phyloP scores from a whole-genome alignment of 2,113 vertebrate genomes.

The Malurus alboscapulatus region DNA sequence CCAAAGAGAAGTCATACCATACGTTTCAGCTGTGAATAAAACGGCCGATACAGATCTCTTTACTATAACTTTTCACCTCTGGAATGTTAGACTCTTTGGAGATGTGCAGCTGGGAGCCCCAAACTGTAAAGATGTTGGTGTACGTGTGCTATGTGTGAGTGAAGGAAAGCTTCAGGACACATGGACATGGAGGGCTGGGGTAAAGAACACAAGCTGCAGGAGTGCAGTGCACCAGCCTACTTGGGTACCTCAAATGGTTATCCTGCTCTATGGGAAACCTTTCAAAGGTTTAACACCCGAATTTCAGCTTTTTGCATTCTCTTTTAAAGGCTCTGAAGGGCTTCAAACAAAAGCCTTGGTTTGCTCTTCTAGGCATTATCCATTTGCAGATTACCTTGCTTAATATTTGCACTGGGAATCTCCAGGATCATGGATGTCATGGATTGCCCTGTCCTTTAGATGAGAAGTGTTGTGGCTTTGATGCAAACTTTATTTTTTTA shows the following conservation, averaged over 20 bases:
- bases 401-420: background rate
- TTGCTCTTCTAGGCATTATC: background rate
- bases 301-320: background rate
- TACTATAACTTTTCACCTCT: background rate
- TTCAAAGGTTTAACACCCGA: background rate
- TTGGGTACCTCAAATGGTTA: background rate
- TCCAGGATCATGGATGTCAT: background rate
- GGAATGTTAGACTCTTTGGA: background rate
- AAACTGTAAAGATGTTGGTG: background rate
- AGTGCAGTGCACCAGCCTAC: background rate
- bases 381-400: background rate
- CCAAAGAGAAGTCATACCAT: background rate
- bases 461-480: background rate
- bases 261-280: background rate
- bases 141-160: rapidly evolving
- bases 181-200: rapidly evolving
- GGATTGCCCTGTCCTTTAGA: background rate
- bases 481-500: background rate
- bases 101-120: background rate
- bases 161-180: too few species aligned
- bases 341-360: background rate
- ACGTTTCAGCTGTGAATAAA: background rate
- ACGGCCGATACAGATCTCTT: rapidly evolving
- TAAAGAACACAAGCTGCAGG: background rate
- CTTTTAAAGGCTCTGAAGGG: background rate